Base-by-base conservation (phyloP, 1,140 invertebrate genomes). In the Cydia amplana region DNA sequence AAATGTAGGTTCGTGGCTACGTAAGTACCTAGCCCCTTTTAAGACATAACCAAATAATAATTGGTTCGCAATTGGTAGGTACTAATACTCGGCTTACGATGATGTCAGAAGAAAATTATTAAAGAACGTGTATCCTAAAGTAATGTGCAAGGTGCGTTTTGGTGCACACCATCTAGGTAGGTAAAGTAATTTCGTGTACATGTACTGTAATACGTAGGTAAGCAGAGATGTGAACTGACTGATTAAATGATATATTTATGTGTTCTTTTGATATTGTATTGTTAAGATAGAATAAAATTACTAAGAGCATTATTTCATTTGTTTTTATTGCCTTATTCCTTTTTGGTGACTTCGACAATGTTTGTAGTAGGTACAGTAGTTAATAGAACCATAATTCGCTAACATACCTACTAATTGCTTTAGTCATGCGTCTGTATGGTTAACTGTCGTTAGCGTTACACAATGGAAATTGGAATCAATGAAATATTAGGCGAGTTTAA, bases 211-310 rank as follows among this genome's bases (percentile, higher is more conserved):
- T 43, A 23, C 16, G 65, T 16, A 70, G 32, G 43, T 46, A 46
- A 14, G 16, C 12, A 16, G 43, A 46, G 3, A 46, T 12, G 28
- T 70, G 28, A 70, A 70, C 65, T 70, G 65, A 70, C 65, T 70
- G 65, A 70, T 70, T 70, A 70, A 36, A 18, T 70, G 65, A 36
- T 70, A 18, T 70, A 70, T 70, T 70, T 70, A 70, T 43, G 28
- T 70, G 65, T 70, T 70, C 65, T 70, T 40, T 70, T 70, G 55
- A 70, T 70, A 70, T 70, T 18, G 65, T 36, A 18, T 43, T 70
- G 16, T 70, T 70, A 70, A 60, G 32, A 32, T 70, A 70, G 65
- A 70, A 70, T 70, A 70, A 70, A 70, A 70, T 70, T 40, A 70
- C 65, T 36, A 70, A 36, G 12, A 18, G 9, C 3, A 32, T 70